phyloP scores from a whole-genome alignment of 2,113 vertebrate species.

The Oostethus manadensis region DNA sequence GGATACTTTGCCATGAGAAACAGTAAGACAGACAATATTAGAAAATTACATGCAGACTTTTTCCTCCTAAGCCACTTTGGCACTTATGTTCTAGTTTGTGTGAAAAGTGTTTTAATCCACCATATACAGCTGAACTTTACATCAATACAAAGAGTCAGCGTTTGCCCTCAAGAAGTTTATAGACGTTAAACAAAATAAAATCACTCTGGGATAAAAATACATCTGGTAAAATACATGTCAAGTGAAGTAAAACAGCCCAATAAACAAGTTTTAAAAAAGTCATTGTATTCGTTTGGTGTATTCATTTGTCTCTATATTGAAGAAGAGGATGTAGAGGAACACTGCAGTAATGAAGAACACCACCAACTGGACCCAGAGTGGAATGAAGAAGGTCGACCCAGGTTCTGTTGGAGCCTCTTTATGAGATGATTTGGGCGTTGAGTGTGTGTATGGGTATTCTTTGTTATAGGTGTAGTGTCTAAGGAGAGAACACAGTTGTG shows the following conservation, averaged over 20 bases:
- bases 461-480: slow-evolving; percentile 51
- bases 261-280: slow-evolving; percentile 12
- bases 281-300: slow-evolving; percentile 53
- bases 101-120: too few species aligned
- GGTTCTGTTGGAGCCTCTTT: slow-evolving; percentile 10
- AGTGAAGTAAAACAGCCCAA: slow-evolving; percentile 5
- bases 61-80: slow-evolving; percentile 19
- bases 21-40: too few species aligned
- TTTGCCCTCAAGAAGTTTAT: neutral
- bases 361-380: slow-evolving; percentile 65
- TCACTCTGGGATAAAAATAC: neutral
- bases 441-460: slow-evolving; percentile 28
- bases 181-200: slow-evolving; percentile 23
- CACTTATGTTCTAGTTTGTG: slow-evolving; percentile 21
- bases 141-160: neutral
- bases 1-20: too few species aligned
- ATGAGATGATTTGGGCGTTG: slow-evolving; percentile 8
- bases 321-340: slow-evolving; percentile 64
- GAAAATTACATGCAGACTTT: neutral
- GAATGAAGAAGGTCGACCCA: slow-evolving; percentile 46
- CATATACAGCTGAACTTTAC: too few species aligned
- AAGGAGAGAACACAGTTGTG: slow-evolving; percentile 3
- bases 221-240: slow-evolving; percentile 19
- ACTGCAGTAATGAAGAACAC: slow-evolving; percentile 56
- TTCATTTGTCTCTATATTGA: slow-evolving; percentile 61